A percentile compares a stretch with the other conserved stretches of the same genome.
These are phyloP conservation scores for Nephrocerus scutellatus DNA, from an alignment of 2,888 invertebrate species.

Conservation along the genomic window DNA sequence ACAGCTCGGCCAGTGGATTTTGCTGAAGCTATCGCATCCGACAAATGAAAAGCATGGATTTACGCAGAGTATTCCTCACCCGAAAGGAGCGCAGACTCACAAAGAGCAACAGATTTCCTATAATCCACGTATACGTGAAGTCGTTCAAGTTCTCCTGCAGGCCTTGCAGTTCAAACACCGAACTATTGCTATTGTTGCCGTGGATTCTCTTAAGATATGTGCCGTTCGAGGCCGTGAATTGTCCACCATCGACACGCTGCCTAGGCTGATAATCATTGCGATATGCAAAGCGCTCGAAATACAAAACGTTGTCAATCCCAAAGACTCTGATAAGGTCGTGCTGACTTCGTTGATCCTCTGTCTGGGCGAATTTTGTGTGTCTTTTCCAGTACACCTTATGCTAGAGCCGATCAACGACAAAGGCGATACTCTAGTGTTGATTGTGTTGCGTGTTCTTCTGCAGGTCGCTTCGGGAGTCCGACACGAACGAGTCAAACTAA, in stretches of 20 bases:
- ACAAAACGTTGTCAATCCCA: conserved; percentile 42
- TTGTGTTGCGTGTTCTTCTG: conserved; percentile 63
- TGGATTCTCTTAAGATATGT: conserved; percentile 43
- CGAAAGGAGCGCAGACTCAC: conserved; percentile 23
- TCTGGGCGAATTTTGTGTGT: conserved; percentile 90
- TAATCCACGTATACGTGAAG: conserved; percentile 45
- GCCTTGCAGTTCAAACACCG: conserved; percentile 47
- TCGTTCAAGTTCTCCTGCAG: conserved; percentile 44
- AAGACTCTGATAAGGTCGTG: conserved; percentile 44
- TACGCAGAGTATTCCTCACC: conserved; percentile 36
- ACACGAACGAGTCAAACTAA: conserved; percentile 41
- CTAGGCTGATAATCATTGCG: conserved; percentile 42
- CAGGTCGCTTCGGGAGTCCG: conserved; percentile 42
- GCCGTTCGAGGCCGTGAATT: conserved; percentile 41
- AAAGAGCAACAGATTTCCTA: conserved; percentile 19
- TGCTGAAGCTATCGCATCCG: conserved; percentile 39
- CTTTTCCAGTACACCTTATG: conserved; percentile 62
- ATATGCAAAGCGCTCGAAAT: conserved; percentile 46
- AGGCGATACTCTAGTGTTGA: conserved; percentile 53
- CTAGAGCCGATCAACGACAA: conserved; percentile 45
- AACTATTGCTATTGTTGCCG: conserved; percentile 43
- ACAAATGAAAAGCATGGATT: conserved; percentile 23
- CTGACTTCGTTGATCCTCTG: conserved; percentile 70
- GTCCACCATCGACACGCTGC: conserved; percentile 40
- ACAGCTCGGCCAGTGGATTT: conserved; percentile 61